A percentile compares a stretch with the other conserved stretches of the same genome.
Evolutionary conservation across 2,888 invertebrate species (phyloP).

Genomic region (Archips xylosteana): DNA sequence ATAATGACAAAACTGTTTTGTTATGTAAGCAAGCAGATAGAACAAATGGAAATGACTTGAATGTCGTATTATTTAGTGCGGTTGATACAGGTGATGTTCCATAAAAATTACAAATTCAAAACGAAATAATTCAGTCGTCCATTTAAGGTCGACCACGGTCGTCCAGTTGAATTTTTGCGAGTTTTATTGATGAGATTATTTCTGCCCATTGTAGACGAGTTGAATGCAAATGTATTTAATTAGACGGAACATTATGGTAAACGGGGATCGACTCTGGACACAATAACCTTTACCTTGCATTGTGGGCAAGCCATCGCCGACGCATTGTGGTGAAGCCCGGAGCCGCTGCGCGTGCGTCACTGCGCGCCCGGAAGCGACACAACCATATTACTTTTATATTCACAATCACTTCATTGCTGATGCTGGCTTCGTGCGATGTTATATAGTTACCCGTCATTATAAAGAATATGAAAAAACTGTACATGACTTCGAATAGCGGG

Average conservation of each 20-base stretch:
- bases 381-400: slow-evolving; percentile 22
- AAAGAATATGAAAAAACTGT: neutral
- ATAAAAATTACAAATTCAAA: slow-evolving; percentile 9
- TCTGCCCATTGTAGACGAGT: slow-evolving; percentile 18
- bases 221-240: slow-evolving; percentile 33
- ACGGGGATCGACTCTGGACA: slow-evolving; percentile 68
- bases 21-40: slow-evolving; percentile 4
- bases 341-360: slow-evolving; percentile 22
- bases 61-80: slow-evolving; percentile 31
- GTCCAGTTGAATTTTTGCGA: neutral
- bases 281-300: slow-evolving; percentile 82
- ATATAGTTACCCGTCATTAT: neutral
- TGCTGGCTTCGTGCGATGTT: slow-evolving; percentile 48
- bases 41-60: slow-evolving; percentile 35
- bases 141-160: neutral
- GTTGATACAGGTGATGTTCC: slow-evolving; percentile 10
- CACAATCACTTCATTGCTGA: slow-evolving; percentile 42
- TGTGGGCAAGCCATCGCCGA: slow-evolving; percentile 52
- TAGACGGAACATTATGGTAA: slow-evolving; percentile 53
- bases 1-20: slow-evolving; percentile 17
- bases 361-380: slow-evolving; percentile 29
- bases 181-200: slow-evolving; percentile 3
- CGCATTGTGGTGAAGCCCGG: slow-evolving; percentile 20
- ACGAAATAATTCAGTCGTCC: neutral
- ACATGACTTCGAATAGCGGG: neutral